phyloP scores from a whole-genome alignment of 2,888 invertebrate species.

The Trachelus tabidus region DNA sequence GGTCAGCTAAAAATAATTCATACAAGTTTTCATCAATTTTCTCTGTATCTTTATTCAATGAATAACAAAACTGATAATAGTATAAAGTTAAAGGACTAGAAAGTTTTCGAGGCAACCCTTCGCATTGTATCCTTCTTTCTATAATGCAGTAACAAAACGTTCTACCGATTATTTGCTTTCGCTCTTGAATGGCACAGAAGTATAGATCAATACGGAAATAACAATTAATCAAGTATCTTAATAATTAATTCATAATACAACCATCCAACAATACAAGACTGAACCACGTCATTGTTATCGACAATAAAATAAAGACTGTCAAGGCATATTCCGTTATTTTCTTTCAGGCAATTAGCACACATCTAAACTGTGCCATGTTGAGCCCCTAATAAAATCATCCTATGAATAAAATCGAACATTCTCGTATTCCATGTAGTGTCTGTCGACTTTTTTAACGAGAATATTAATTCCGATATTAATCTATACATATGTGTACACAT shows the following conservation, averaged over 20 bases:
- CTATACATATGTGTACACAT: slow-evolving; percentile 2
- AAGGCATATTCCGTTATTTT: background rate
- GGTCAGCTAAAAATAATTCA: background rate
- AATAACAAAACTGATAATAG: slow-evolving; percentile 48
- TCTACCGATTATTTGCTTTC: background rate
- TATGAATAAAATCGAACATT: background rate
- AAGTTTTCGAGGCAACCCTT: slow-evolving; percentile 29
- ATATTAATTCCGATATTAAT: slow-evolving; percentile 10
- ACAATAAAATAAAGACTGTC: background rate
- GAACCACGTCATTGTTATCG: background rate
- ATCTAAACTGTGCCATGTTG: background rate
- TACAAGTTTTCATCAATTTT: slow-evolving; percentile 10
- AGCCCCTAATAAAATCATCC: background rate
- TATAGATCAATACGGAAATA: slow-evolving; percentile 38
- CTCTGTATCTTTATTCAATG: slow-evolving; percentile 44
- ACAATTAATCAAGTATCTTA: background rate
- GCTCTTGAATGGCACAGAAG: slow-evolving; percentile 10
- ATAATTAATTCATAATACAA: background rate
- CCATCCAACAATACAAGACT: background rate
- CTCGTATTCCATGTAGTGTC: background rate
- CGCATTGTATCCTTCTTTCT: slow-evolving; percentile 11
- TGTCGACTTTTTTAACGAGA: background rate
- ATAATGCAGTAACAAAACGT: slow-evolving; percentile 1
- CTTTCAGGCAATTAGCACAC: background rate
- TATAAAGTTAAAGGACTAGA: slow-evolving; percentile 42